Evolutionary conservation across 1,140 invertebrate species (phyloP), one percentile per base, ranked within the genome.

Genomic region (Cryptotermes secundus): DNA sequence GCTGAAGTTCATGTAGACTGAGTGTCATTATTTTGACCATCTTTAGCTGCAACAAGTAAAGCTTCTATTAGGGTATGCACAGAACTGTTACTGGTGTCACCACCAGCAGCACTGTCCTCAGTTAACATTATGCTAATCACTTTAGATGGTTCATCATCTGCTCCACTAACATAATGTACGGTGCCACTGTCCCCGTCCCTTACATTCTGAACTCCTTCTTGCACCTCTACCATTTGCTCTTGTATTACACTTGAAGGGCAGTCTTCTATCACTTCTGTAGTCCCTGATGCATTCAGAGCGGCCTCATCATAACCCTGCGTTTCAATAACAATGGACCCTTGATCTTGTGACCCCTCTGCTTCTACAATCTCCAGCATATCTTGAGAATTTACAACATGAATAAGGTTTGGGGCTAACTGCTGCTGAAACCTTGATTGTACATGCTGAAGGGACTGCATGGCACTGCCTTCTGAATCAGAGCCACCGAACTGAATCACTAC

Each of bases 1-100:
- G 31, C 12, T 22, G n/a, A n/a, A 14, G 59, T 31, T 72, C 59
- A 72, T 31, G 59, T 72, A 72, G 59, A 72, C 59, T 72, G 59
- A n/a, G 26, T 72, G 26, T 31, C 59, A 72, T 72, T 72, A 72
- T 16, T 72, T 31, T 72, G 59, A 72, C 59, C 59, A 72, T 72
- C 26, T 59, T 84, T 81, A 19, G 84, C 84, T 34, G 84, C 84
- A 80, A 83, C 84, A 42, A 85, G 42, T 49, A 85, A 80, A 7
- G 84, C 84, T 83, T 85, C 84, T 80, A 85, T 85, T 9, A 85
- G 81, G 12, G 84, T 81, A n/a, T 82, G 84, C 49, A 84, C 84
- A 38, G 80, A 42, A 72, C 59, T 72, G 59, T 72, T 72, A 16
- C 26, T 59, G 26, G 53, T 59, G 9, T 82, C 38, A 36, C 80